Evolutionary conservation across 2,888 invertebrate genomes (phyloP).

Genomic region (Polydrusus tereticollis): DNA sequence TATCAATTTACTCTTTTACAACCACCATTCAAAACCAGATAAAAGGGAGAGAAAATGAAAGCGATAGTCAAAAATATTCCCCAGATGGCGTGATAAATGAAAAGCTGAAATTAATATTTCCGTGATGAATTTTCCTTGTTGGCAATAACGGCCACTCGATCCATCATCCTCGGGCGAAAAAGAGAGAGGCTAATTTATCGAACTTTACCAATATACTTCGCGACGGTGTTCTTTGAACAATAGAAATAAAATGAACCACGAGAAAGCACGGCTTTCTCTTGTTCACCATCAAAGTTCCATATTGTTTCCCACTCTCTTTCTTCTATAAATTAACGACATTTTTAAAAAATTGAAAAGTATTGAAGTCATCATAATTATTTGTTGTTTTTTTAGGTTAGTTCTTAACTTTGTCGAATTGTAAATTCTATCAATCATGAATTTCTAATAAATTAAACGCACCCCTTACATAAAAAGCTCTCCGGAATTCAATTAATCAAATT

Average conservation of each 20-base stretch:
- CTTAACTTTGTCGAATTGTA: background rate
- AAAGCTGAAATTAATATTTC: constrained; percentile 48
- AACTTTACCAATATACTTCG: constrained; percentile 26
- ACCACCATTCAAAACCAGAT: background rate
- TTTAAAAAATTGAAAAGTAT: no score
- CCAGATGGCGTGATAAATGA: constrained; percentile 45
- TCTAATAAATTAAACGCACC: background rate
- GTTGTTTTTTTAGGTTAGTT: no score
- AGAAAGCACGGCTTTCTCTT: background rate
- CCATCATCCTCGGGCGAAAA: constrained; percentile 36
- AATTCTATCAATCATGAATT: background rate
- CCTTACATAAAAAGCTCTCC: background rate
- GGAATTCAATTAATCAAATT: background rate
- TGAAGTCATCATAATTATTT: no score
- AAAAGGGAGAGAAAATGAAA: constrained; percentile 8
- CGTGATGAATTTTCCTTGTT: constrained; percentile 45
- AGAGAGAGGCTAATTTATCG: constrained; percentile 42
- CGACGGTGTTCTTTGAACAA: constrained; percentile 22
- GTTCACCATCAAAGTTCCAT: background rate
- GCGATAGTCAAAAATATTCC: constrained; percentile 32
- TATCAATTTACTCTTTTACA: background rate
- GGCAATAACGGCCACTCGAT: constrained; percentile 44
- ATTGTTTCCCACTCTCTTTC: no score
- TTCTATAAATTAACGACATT: no score
- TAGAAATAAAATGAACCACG: constrained; percentile 8